Evolutionary conservation across 2,113 vertebrate genomes (phyloP).

Genomic region (Tetrao urogallus): DNA sequence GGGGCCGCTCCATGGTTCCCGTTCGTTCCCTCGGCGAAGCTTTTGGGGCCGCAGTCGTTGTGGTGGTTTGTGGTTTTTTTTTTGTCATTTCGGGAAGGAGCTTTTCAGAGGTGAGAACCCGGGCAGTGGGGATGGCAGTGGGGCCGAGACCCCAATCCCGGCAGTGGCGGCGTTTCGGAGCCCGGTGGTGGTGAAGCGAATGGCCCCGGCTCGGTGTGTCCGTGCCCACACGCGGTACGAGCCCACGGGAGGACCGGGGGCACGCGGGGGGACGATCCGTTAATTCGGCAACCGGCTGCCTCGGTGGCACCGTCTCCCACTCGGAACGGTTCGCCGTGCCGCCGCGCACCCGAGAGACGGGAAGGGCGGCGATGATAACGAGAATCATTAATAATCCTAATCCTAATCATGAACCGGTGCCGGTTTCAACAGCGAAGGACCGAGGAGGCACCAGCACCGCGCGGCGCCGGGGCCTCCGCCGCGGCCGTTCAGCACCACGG

Average conservation of each 20-base stretch:
- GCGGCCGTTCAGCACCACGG: conserved; percentile 56
- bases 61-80: not conserved
- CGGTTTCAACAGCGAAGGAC: not conserved
- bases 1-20: not conserved
- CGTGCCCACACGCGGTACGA: not conserved
- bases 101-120: not conserved
- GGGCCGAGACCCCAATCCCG: not conserved
- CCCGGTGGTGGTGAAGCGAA: not conserved
- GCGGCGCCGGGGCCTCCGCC: not conserved
- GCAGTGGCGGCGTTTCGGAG: not conserved
- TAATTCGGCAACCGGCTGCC: not conserved
- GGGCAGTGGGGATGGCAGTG: not conserved
- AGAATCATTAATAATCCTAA: rapidly evolving
- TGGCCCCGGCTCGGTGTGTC: not conserved
- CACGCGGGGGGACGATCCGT: rapidly evolving
- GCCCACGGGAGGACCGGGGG: not conserved
- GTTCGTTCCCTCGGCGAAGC: not conserved
- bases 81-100: not conserved
- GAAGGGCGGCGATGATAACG: not conserved
- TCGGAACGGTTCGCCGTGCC: not conserved
- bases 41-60: not conserved
- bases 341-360: not conserved
- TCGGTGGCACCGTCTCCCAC: not conserved
- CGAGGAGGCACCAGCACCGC: not conserved
- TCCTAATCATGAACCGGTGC: not conserved